Evolutionary conservation across 2,113 vertebrate genomes (phyloP).

Genomic region (Clinocottus analis): DNA sequence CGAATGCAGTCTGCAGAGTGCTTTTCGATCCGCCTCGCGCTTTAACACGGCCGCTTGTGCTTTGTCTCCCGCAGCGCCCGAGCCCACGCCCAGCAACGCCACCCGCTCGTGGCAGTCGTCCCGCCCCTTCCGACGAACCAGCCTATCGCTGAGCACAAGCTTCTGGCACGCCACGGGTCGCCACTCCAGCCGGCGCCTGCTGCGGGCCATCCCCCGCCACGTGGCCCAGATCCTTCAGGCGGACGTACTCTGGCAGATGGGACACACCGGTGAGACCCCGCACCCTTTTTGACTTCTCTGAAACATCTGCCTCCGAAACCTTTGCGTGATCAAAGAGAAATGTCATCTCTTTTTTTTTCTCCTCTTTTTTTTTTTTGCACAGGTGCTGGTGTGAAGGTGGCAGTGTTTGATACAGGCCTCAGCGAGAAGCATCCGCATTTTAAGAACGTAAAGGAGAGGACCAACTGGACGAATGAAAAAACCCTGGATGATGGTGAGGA

Average conservation of each 20-base stretch:
- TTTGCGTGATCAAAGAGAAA: background rate
- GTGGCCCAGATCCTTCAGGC: constrained; percentile 98
- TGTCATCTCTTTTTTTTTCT: background rate
- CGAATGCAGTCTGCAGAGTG: background rate
- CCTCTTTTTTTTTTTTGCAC: background rate
- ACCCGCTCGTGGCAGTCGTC: constrained; percentile 96
- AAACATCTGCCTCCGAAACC: background rate
- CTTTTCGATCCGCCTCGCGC: background rate
- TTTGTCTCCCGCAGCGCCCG: constrained; percentile 67
- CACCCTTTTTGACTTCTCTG: background rate
- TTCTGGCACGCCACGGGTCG: constrained; percentile 98
- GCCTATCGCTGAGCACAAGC: constrained; percentile 92
- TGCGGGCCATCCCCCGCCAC: constrained; percentile 96
- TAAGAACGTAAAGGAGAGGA: constrained; percentile 98
- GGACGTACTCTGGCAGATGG: constrained; percentile 98
- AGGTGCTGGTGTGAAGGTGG: constrained; percentile 96
- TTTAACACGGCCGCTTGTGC: background rate
- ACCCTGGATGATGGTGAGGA: constrained; percentile 94
- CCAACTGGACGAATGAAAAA: constrained; percentile 99
- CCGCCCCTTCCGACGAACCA: constrained; percentile 91
- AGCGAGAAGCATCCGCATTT: constrained; percentile 99
- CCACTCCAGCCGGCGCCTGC: constrained; percentile 93
- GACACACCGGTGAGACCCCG: constrained; percentile 88
- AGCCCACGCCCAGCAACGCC: constrained; percentile 85
- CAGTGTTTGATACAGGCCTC: constrained; percentile 97